Percentiles rank a stretch among this genome's conserved stretches.
Evolutionary conservation across 2,888 invertebrate genomes (phyloP).

Genomic region (Stenchaetothrips biformis): DNA sequence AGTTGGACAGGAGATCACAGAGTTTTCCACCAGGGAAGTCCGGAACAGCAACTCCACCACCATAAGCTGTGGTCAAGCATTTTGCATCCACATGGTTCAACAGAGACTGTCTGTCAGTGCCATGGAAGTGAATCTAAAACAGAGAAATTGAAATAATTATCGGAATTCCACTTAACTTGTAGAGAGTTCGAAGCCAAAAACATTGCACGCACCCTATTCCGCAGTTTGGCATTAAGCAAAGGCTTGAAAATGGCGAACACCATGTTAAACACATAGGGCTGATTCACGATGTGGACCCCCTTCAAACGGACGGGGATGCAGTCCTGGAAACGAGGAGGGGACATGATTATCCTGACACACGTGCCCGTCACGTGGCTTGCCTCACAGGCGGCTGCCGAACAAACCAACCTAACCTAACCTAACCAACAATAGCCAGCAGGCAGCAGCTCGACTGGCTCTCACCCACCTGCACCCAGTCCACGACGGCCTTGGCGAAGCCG

Average conservation of each 20-base stretch:
- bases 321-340: constrained; percentile 56
- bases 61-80: constrained; percentile 65
- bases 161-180: background rate
- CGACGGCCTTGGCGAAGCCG: constrained; percentile 75
- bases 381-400: background rate
- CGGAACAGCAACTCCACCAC: constrained; percentile 65
- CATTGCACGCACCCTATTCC: constrained; percentile 55
- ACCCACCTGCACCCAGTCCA: constrained; percentile 72
- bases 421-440: too few species aligned
- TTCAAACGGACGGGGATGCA: constrained; percentile 79
- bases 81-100: constrained; percentile 68
- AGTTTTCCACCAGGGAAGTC: constrained; percentile 66
- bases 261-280: constrained; percentile 84
- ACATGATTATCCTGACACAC: background rate
- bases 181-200: constrained; percentile 12
- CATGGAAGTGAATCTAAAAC: constrained; percentile 66
- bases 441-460: too few species aligned
- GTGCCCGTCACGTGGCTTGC: background rate
- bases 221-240: constrained; percentile 79
- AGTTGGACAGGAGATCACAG: constrained; percentile 64
- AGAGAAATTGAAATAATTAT: constrained; percentile 27
- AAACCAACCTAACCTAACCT: too few species aligned
- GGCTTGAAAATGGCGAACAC: constrained; percentile 86
- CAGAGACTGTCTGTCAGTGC: constrained; percentile 66
- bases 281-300: constrained; percentile 82